Percentiles rank a stretch among this genome's conserved stretches.
These are phyloP conservation scores for Clarias pachynema DNA, from an alignment of 2,797 vertebrate genomes.

Conservation along the genomic window DNA sequence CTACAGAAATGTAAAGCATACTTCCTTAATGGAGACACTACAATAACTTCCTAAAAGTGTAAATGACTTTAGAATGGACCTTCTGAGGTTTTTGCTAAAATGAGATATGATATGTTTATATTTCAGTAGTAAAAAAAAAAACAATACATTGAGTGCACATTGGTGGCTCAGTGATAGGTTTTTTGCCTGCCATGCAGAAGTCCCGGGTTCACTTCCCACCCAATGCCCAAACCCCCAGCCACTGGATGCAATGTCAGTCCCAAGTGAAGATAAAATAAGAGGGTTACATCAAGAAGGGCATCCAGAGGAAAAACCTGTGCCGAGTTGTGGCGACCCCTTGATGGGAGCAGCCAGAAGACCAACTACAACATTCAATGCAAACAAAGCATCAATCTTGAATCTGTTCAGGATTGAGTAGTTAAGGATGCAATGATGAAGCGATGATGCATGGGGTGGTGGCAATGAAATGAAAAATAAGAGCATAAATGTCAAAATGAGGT, in stretches of 20 bases:
- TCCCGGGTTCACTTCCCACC: no score
- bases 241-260: no score
- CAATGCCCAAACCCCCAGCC: no score
- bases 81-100: background rate
- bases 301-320: no score
- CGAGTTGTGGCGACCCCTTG: no score
- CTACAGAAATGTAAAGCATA: background rate
- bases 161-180: no score
- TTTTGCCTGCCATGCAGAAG: no score
- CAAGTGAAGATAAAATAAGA: no score
- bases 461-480: background rate
- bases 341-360: no score
- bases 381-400: background rate
- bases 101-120: background rate
- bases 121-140: background rate
- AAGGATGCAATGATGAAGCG: constrained; percentile 5
- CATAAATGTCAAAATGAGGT: constrained; percentile 5
- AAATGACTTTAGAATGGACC: constrained; percentile 1
- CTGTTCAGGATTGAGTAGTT: background rate
- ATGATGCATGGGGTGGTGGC: background rate
- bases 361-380: no score
- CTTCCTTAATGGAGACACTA: constrained; percentile 3
- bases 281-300: no score
- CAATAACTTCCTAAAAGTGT: background rate
- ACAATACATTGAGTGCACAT: background rate